A percentile compares a stretch with the other conserved stretches of the same genome.
These are phyloP conservation scores for Hybognathus amarus DNA, from an alignment of 2,797 vertebrate species.

Conservation along the genomic window DNA sequence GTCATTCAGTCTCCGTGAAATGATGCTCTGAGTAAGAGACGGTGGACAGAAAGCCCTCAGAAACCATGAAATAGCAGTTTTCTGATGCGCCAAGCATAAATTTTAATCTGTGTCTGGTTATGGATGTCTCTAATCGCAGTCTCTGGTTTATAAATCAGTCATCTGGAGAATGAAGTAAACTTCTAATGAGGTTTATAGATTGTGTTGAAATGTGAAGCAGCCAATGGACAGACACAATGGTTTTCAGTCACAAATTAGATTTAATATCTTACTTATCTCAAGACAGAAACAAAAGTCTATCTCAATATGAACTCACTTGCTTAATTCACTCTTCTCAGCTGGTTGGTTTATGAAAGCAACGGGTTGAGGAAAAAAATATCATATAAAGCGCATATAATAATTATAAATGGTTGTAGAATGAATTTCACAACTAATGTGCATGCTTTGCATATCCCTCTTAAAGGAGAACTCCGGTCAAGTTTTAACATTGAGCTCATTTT, in stretches of 20 bases:
- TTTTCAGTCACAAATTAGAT: neutral
- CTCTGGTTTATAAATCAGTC: conserved; percentile 3
- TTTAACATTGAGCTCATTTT: no score
- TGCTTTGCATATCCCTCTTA: neutral
- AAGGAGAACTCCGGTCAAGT: no score
- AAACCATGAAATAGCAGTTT: conserved; percentile 46
- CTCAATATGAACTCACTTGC: neutral
- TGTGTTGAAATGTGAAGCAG: no score
- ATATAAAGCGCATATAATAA: neutral
- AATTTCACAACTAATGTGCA: neutral
- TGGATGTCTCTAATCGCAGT: conserved; percentile 48
- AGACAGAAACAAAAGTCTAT: neutral
- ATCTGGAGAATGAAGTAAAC: neutral
- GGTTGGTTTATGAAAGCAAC: neutral
- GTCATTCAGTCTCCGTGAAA: conserved; percentile 47
- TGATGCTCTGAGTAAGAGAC: conserved; percentile 44
- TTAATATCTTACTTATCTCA: neutral
- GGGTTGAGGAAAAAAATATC: neutral
- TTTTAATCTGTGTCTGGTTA: conserved; percentile 45
- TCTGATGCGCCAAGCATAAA: conserved; percentile 53
- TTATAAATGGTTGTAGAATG: neutral
- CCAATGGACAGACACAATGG: no score
- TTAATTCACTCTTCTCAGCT: no score
- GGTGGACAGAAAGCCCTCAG: conserved; percentile 37
- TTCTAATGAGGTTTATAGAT: neutral